Evolutionary conservation across 1,140 invertebrate genomes (phyloP).

Genomic region (Lasaia peninsularis): DNA sequence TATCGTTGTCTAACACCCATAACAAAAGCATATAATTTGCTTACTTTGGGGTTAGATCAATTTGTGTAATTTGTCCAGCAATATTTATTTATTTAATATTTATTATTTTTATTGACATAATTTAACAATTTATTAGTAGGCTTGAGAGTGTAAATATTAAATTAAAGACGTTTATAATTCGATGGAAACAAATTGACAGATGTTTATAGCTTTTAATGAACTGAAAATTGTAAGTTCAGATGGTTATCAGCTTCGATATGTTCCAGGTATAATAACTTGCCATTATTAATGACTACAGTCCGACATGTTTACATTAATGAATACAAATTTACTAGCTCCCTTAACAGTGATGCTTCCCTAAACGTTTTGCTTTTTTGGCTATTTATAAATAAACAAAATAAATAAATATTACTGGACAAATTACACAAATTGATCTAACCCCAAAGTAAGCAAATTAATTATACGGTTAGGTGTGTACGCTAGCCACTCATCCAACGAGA

Average conservation of each 20-base stretch:
- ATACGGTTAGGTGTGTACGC: too few species aligned
- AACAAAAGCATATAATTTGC: too few species aligned
- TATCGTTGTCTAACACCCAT: too few species aligned
- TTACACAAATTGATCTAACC: too few species aligned
- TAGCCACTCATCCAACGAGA: too few species aligned
- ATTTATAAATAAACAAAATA: too few species aligned
- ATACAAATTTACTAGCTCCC: background rate
- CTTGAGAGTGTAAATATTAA: background rate
- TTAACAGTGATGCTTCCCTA: background rate
- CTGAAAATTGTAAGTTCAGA: slow-evolving; percentile 6
- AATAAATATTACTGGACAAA: too few species aligned
- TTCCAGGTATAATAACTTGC: slow-evolving; percentile 1
- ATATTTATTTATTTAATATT: too few species aligned
- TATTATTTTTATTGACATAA: background rate
- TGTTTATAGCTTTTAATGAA: background rate
- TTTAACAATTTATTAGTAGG: background rate
- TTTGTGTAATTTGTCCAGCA: too few species aligned
- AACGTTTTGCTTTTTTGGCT: background rate
- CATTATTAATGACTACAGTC: background rate
- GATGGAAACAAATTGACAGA: background rate
- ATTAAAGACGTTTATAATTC: background rate
- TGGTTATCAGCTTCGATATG: background rate
- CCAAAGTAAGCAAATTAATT: too few species aligned
- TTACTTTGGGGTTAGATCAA: too few species aligned
- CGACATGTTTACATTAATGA: background rate